Base-by-base conservation (phyloP, 2,888 invertebrate species). In the Noctua pronuba region DNA sequence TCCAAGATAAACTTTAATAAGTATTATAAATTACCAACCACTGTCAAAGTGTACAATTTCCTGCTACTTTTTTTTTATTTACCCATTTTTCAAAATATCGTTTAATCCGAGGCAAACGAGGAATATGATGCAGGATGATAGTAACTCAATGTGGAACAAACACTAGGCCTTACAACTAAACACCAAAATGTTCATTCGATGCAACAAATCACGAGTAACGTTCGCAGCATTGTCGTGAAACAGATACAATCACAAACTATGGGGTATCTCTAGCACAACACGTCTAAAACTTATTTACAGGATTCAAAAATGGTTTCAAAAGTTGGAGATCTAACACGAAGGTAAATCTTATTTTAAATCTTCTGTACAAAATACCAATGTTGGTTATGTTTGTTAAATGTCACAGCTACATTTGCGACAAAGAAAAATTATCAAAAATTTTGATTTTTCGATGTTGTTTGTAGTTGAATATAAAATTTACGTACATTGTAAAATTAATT, bases 91-190 rank as follows among this genome's bases (percentile, higher is more conserved):
- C 3, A 10, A 52, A 10, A 8, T n/a, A n/a, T n/a, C 1, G 16
- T 16, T 35, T 3, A 21, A 31, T 31, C 16, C 21, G 8, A 67
- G 6, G 18, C 0, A 3, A 70, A 16, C 28, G 31, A 35, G 31
- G 6, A 66, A 41, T 11, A 46, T 46, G 5, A 70, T 8, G n/a
- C n/a, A 67, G 13, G 11, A 38, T 28, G n/a, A n/a, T 41, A 1
- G 41, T 46, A 71, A 83, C 72, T 86, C 72, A 90, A 91, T 90
- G 89, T 91, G 90, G 90, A 92, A 88, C 85, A 88, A 83, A 89
- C 88, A 91, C 81, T 73, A 90, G 85, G 88, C 91, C 93, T 93
- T 93, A 94, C 92, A 91, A 87, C 92, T 93, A 94, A 90, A 88
- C 85, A 85, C 87, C 90, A 90, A 90, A 90, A 90, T 89, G 88